Conservation (phyloP, 2,113 vertebrate species). For the Aldabrachelys gigantea region DNA sequence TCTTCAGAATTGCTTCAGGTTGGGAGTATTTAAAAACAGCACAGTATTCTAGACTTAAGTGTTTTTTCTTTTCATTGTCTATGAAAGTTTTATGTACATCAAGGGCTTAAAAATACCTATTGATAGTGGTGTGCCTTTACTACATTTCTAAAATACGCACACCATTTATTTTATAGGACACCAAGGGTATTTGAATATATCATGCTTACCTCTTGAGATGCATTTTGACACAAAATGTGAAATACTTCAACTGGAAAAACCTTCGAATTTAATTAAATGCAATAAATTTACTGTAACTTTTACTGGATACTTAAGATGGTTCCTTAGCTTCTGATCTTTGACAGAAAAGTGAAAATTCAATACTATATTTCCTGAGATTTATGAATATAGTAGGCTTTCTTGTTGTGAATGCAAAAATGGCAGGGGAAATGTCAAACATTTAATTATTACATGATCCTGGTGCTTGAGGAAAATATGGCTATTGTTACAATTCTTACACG, state of each 20-base stretch:
- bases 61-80: not conserved
- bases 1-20: not conserved
- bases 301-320: not conserved
- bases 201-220: not conserved
- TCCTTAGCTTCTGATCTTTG: not conserved
- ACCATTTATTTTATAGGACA: not conserved
- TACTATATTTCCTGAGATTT: too few relatives aligned
- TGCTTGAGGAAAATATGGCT: not conserved
- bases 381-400: too few relatives aligned
- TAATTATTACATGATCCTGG: not conserved
- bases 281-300: not conserved
- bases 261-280: not conserved
- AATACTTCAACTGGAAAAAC: not conserved
- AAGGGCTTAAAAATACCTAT: not conserved
- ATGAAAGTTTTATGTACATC: not conserved
- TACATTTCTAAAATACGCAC: not conserved
- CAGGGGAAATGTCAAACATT: not conserved
- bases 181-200: not conserved
- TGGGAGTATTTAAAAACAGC: not conserved
- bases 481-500: rapidly evolving
- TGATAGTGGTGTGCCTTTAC: not conserved
- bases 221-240: not conserved
- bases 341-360: not conserved
- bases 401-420: not conserved
- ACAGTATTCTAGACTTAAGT: not conserved